Base-by-base conservation (phyloP, 2,797 vertebrate species). In the Pachyuromys duprasi region DNA sequence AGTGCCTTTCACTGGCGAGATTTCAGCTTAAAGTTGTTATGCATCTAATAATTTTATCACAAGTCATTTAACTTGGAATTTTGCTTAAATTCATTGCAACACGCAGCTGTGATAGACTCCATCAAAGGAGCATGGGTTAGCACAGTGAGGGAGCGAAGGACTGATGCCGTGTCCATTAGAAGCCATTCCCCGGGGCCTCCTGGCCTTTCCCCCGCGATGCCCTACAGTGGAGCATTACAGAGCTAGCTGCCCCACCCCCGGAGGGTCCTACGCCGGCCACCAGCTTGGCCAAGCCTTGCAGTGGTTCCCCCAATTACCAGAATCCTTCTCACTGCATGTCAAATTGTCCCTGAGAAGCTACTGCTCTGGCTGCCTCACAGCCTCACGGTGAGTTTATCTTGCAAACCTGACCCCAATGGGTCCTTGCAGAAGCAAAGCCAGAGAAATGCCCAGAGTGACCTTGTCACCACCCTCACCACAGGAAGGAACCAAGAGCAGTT, bases 31-130 rank as follows among this genome's bases (percentile, higher is more conserved):
- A 83, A 89, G 87, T 96, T 95, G 55, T 96, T 91, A 95, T 94
- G 91, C 65, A 80, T 90, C 95, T 80, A 78, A 81, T 97, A 92
- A 91, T 97, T 97, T 97, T 96, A 97, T 91, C 74, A 57, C 93
- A 83, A 91, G 97, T 72, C 74, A 63, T 97, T 97, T 97, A 97
- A 97, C 81, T 84, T 62, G 86, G 79, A 97, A 93, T 96, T 96
- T 94, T n/a, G 42, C 95, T 95, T 62, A 90, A 95, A 96, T 97
- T 97, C 97, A 96, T 94, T 81, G 62, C 69, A 12, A 90, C 86
- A 14, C 14, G 28, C 93, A 97, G 96, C 89, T 98, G 97, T 93
- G 96, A 97, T 93, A 84, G 91, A 82, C 67, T 96, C 65, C 36
- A 45, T 36, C 60, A 49, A 28, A 78, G 74, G 60, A 26, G 5